These are phyloP conservation scores for Coelinius sp. DNA, from an alignment of 2,888 invertebrate species.

Conservation along the genomic window DNA sequence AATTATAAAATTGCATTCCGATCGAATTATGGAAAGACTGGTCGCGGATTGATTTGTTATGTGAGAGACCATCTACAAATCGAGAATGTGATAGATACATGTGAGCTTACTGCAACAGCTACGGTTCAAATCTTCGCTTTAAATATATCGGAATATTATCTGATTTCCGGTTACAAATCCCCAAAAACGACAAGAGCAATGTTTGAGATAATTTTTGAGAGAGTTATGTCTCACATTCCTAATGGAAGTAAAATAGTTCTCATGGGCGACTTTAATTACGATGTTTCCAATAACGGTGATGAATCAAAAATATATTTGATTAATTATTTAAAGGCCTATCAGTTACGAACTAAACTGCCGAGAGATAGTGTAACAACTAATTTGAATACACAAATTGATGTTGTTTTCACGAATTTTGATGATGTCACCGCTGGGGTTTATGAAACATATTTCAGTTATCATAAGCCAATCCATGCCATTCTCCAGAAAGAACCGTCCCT, in stretches of 20 bases:
- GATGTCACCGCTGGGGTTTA: too few species aligned
- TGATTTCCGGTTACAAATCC: conserved; percentile 30
- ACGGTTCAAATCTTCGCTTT: conserved; percentile 14
- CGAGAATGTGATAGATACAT: not conserved
- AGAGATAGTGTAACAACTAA: conserved; percentile 10
- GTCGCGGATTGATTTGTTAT: not conserved
- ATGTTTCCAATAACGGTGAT: conserved; percentile 1
- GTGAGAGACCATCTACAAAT: not conserved
- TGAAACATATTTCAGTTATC: too few species aligned
- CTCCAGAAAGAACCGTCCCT: not conserved
- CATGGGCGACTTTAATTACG: conserved; percentile 23
- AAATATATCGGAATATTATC: conserved; percentile 7
- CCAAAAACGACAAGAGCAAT: conserved; percentile 19
- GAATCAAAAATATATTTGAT: not conserved
- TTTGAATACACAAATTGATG: conserved; percentile 33
- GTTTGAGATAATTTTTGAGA: not conserved
- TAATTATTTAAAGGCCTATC: not conserved
- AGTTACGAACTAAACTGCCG: conserved; percentile 4
- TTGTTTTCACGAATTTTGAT: conserved; percentile 16
- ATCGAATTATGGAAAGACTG: not conserved
- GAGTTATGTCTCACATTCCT: conserved; percentile 8
- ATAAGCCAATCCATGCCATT: conserved; percentile 16
- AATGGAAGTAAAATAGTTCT: not conserved
- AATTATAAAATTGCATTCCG: not conserved
- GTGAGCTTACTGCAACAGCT: not conserved